phyloP scores from a whole-genome alignment of 2,888 invertebrate genomes.

The Resseliella maxima region DNA sequence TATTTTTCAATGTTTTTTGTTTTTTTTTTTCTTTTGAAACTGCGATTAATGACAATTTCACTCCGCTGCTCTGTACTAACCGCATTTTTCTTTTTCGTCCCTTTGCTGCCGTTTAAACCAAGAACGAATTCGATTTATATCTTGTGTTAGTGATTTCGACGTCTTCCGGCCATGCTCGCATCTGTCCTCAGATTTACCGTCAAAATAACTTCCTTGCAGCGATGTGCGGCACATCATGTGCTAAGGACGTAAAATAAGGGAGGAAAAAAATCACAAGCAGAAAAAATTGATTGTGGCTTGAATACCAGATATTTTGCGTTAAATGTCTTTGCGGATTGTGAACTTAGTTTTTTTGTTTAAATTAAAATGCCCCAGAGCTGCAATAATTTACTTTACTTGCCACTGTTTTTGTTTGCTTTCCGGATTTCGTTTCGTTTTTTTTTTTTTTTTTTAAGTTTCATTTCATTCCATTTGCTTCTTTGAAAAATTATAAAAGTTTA shows the following conservation, averaged over 20 bases:
- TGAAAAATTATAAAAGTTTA: constrained; percentile 44
- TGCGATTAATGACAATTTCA: too few species aligned
- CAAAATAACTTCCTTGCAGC: background rate
- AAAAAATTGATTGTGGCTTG: constrained; percentile 3
- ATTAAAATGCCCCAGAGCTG: background rate
- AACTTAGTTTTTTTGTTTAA: too few species aligned
- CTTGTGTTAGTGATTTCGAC: background rate
- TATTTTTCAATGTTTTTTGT: background rate
- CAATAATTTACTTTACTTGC: background rate
- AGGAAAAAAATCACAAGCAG: background rate
- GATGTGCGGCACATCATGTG: background rate
- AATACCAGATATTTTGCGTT: background rate
- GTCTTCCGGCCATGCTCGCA: background rate
- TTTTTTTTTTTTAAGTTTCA: background rate
- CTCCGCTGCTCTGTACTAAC: background rate
- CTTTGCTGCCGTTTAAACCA: background rate
- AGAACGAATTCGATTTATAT: background rate
- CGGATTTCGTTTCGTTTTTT: background rate
- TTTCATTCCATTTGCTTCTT: background rate
- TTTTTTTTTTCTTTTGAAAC: too few species aligned
- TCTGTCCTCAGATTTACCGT: background rate
- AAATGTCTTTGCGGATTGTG: background rate
- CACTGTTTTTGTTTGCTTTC: background rate
- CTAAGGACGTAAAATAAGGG: background rate
- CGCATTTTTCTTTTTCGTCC: background rate